These are phyloP conservation scores for Riptortus pedestris DNA, from an alignment of 1,140 invertebrate species.

Conservation along the genomic window DNA sequence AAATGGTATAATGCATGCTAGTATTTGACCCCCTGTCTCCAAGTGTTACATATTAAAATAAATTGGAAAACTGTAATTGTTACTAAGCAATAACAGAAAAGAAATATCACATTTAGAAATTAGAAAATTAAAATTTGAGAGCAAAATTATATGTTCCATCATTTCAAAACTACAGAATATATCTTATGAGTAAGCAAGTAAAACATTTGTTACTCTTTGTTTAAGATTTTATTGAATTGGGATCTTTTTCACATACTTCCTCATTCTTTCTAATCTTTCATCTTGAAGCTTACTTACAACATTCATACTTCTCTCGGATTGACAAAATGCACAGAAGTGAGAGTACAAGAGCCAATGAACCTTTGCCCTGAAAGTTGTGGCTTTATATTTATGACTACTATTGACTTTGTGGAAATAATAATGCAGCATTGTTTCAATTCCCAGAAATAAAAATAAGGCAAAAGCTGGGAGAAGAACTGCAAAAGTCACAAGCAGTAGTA, in stretches of 20 bases:
- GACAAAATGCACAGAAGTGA: conserved; percentile 47
- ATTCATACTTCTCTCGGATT: conserved; percentile 40
- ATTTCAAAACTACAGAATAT: too few relatives aligned
- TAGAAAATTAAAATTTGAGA: too few relatives aligned
- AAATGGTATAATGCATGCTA: too few relatives aligned
- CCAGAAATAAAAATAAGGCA: neutral
- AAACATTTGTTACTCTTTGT: too few relatives aligned
- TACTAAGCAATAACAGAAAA: too few relatives aligned
- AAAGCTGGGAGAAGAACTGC: neutral
- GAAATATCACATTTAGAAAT: too few relatives aligned
- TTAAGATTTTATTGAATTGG: conserved; percentile 7
- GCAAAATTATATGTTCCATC: too few relatives aligned
- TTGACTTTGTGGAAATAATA: neutral
- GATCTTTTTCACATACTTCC: conserved; percentile 12
- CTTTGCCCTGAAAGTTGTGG: conserved; percentile 20
- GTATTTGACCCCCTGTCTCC: too few relatives aligned
- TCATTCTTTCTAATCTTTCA: conserved; percentile 34
- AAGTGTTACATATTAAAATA: too few relatives aligned
- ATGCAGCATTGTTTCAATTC: neutral
- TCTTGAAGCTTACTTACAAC: conserved; percentile 41
- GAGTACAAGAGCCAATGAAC: conserved; percentile 37
- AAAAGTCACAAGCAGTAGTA: neutral
- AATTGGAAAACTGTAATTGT: too few relatives aligned
- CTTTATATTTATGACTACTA: neutral
- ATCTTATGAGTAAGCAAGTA: too few relatives aligned